These are phyloP conservation scores for Pangasius krempfi DNA, from an alignment of 2,797 vertebrate genomes.

Conservation along the genomic window DNA sequence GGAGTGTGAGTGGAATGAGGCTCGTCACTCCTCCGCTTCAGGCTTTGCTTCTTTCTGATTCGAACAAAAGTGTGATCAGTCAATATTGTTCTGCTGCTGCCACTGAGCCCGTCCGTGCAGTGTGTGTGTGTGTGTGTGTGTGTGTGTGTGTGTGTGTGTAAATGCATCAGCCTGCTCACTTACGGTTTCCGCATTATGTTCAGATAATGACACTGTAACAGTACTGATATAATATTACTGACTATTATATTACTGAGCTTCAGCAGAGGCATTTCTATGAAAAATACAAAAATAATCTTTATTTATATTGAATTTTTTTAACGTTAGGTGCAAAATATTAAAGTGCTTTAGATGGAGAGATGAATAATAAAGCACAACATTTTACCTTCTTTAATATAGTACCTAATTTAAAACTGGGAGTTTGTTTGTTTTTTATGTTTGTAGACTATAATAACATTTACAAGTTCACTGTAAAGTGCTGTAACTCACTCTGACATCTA, in stretches of 20 bases:
- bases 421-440: no score
- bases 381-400: neutral
- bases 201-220: neutral
- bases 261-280: neutral
- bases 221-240: neutral
- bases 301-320: neutral
- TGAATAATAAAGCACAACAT: neutral
- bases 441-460: no score
- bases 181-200: neutral
- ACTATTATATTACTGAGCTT: neutral
- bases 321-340: no score
- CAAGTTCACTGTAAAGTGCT: no score
- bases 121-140: conserved; percentile 3
- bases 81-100: neutral
- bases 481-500: no score
- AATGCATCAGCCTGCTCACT: neutral
- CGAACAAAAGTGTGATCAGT: neutral
- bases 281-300: neutral
- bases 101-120: neutral
- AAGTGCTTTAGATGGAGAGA: neutral
- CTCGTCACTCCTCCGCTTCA: conserved; percentile 1
- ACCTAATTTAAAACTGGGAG: no score
- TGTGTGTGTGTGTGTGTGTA: neutral
- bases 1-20: neutral
- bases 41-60: neutral